phyloP scores from a whole-genome alignment of 92 coral and sea anemone genomes.

The Parazoanthus atlanticus region DNA sequence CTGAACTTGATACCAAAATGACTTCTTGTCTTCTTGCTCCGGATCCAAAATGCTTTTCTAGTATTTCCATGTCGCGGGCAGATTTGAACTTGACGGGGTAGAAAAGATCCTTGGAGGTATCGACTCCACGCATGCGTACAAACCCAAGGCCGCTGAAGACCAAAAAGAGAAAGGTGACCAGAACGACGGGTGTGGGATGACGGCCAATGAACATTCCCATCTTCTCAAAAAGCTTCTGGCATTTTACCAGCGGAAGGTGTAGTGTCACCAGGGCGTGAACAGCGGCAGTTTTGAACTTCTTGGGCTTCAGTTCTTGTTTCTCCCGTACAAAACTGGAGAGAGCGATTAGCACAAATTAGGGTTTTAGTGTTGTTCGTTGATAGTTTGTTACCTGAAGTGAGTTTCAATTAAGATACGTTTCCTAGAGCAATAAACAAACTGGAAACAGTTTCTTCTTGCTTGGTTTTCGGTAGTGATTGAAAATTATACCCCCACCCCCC shows the following conservation, averaged over 20 bases:
- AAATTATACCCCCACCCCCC: too few species aligned
- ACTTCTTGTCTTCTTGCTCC: constrained; percentile 46
- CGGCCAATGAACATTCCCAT: constrained; percentile 49
- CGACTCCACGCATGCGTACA: constrained; percentile 24
- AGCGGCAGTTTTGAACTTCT: not conserved
- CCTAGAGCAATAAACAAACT: too few species aligned
- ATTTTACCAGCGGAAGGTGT: constrained; percentile 47
- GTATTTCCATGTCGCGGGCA: constrained; percentile 23
- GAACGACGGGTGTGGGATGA: constrained; percentile 4
- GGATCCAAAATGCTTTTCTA: constrained; percentile 35
- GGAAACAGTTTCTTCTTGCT: too few species aligned
- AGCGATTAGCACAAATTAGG: not conserved
- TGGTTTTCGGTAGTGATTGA: too few species aligned
- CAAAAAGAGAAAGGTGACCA: constrained; percentile 23
- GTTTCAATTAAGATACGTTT: too few species aligned
- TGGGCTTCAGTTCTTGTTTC: constrained; percentile 1
- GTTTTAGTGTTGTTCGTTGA: too few species aligned
- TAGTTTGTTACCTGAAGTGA: too few species aligned
- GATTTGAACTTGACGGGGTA: constrained; percentile 34
- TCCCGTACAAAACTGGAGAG: constrained; percentile 25
- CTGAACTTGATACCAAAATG: constrained; percentile 46
- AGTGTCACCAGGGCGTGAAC: constrained; percentile 15
- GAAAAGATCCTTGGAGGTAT: constrained; percentile 32
- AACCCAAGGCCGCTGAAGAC: constrained; percentile 33
- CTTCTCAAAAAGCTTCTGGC: constrained; percentile 48